Base-by-base conservation (phyloP, 2,113 vertebrate species). In the Rynchops niger region DNA sequence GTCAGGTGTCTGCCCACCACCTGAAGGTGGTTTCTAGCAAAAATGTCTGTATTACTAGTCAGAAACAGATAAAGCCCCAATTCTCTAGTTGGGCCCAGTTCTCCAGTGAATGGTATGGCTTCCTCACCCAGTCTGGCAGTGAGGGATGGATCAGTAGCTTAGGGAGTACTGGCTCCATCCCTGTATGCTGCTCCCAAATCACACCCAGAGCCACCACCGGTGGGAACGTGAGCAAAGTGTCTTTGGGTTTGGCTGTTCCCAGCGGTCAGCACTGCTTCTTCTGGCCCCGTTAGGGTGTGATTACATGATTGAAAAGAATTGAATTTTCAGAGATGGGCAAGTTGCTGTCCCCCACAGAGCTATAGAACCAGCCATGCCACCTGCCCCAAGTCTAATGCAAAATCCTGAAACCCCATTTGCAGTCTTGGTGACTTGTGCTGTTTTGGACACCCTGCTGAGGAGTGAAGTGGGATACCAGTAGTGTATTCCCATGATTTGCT, bases 401-500 rank as follows among this genome's bases (percentile, higher is more conserved):
- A 87, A 47, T 55, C 56, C 36, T 27, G 19, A 80, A 80, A 88
- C 12, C 26, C 11, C 9, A 5, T 25, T 14, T 52, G 47, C 32
- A 16, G 13, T 23, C 29, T 55, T 91, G 22, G 45, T 74, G 36
- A 20, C 22, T 18, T 76, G 38, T 50, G 29, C 17, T 49, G 40
- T 43, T 93, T 86, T 66, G 34, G 34, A 73, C 53, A 52, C 12
- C 8, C 22, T 89, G 38, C 19, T 79, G 73, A 79, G 42, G 38
- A 67, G 38, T 45, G 29, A 49, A 67, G 38, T 26, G 63, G 20
- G 45, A 58, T 73, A 42, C 18, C 38, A 78, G 71, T 45, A 62
- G 19, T 0, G 0, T 34, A 23, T 40, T 40, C 36, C 9, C 0
- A 0, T 40, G 4, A 26, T 63, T 82, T 88, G 8, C 15, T 72